These are phyloP conservation scores for Coturnix japonica DNA, from an alignment of 2,113 vertebrate species.

Conservation along the genomic window DNA sequence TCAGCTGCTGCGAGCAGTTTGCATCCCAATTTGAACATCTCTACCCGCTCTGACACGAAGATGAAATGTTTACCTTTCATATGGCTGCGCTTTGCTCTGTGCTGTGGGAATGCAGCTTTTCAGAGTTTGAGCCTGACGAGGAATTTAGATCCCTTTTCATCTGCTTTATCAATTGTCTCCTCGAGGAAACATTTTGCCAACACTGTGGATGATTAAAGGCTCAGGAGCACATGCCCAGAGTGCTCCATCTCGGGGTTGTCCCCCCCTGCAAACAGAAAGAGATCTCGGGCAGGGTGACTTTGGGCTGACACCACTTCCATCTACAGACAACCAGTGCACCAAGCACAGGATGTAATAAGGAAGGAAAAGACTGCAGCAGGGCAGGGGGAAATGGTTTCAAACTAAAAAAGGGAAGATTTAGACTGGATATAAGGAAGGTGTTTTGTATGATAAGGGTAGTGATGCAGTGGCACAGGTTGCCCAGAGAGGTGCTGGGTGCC, in stretches of 20 bases:
- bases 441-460: too few species aligned
- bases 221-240: fast-evolving
- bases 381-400: too few species aligned
- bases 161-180: not conserved
- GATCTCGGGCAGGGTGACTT: not conserved
- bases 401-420: too few species aligned
- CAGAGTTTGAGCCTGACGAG: conserved; percentile 7
- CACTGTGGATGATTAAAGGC: fast-evolving
- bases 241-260: fast-evolving
- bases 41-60: not conserved
- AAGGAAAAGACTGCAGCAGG: not conserved
- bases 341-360: not conserved
- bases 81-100: not conserved
- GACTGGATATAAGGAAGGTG: too few species aligned
- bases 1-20: not conserved
- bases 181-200: not conserved
- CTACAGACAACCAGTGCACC: not conserved
- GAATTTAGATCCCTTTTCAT: conserved; percentile 29
- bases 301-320: not conserved
- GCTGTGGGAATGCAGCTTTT: not conserved
- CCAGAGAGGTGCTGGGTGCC: too few species aligned
- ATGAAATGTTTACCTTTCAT: conserved; percentile 42
- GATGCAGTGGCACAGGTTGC: too few species aligned
- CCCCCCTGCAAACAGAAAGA: fast-evolving
- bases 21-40: not conserved